Evolutionary conservation across 2,113 vertebrate species (phyloP), one percentile per base, ranked within the genome.

Genomic region (Gorsachius goisagi): DNA sequence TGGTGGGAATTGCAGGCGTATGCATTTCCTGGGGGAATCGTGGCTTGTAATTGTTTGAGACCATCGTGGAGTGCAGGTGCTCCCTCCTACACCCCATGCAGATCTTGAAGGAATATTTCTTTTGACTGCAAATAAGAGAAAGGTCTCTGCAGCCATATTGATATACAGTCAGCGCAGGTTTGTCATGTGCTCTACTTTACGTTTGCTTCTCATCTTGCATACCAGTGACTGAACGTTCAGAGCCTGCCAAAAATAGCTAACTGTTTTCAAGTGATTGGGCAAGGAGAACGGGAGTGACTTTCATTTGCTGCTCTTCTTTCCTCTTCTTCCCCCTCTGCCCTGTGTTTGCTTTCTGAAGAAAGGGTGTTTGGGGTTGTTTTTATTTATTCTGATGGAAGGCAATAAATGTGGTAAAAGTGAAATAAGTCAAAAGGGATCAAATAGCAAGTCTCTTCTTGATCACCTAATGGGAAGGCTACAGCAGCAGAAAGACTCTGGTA

Each of bases 201-300:
- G 5, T 69, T 93, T 32, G 47, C 95, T 87, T 90, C 95, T 96
- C 89, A 1, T 90, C 89, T 91, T 88, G 89, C 88, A 35, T 12
- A 76, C 19, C 71, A 33, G 85, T 35, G 71, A n/a, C 81, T 66
- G 94, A 86, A 41, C 0, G 2, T 85, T 85, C 75, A 44, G 82
- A 94, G 89, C 26, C 67, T 93, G 96, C 96, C 91, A 79, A 76
- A 93, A 94, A 96, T 91, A 97, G 91, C 89, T 41, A 23, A 4
- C 68, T 76, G 58, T 90, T 85, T 74, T 73, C 91, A 85, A 94
- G 78, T 45, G 78, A 79, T 76, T 56, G 74, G 89, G 50, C 5
- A 21, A 96, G 87, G 90, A 95, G 91, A 62, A 55, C 58, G 35
- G 55, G 71, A 94, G 84, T 6, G 55, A 62, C 77, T 95, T 93